A percentile compares a stretch with the other conserved stretches of the same genome.
Conservation (phyloP, 2,113 vertebrate genomes). For the Cheilinus undulatus region DNA sequence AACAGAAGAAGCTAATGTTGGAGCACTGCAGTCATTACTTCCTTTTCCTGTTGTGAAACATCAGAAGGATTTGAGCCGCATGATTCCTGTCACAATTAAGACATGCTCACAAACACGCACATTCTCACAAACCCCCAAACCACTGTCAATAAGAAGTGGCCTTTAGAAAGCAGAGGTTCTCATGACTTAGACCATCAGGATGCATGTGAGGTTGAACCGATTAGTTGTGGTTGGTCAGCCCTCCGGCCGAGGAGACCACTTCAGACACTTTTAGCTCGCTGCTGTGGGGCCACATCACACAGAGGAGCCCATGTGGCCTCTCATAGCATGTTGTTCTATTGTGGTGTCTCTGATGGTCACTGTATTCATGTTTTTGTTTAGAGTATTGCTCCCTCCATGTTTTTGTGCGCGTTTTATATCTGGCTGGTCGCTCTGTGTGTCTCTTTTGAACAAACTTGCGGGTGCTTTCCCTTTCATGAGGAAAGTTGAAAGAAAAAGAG, state of each 20-base stretch:
- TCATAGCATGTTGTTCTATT: slow-evolving; percentile 55
- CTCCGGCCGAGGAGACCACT: slow-evolving; percentile 53
- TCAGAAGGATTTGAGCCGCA: slow-evolving; percentile 37
- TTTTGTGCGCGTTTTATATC: slow-evolving; percentile 33
- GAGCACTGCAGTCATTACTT: not conserved
- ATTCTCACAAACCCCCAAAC: slow-evolving; percentile 35
- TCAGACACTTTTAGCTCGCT: slow-evolving; percentile 43
- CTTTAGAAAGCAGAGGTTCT: slow-evolving; percentile 53
- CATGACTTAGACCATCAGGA: slow-evolving; percentile 69
- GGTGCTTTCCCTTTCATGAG: slow-evolving; percentile 72
- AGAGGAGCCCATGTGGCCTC: slow-evolving; percentile 37
- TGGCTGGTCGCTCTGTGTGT: slow-evolving; percentile 53
- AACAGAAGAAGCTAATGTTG: slow-evolving; percentile 2
- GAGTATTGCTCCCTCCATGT: slow-evolving; percentile 24
- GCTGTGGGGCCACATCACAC: slow-evolving; percentile 74
- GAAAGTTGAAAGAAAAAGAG: slow-evolving; percentile 60
- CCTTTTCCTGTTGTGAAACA: slow-evolving; percentile 24
- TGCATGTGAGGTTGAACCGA: slow-evolving; percentile 60
- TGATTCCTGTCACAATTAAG: slow-evolving; percentile 9
- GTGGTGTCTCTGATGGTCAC: slow-evolving; percentile 46
- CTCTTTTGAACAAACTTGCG: slow-evolving; percentile 57
- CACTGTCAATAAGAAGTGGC: slow-evolving; percentile 56
- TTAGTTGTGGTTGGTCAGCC: slow-evolving; percentile 61
- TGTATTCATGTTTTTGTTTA: slow-evolving; percentile 54
- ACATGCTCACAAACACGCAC: slow-evolving; percentile 22